Evolutionary conservation across 2,797 vertebrate species (phyloP).

Genomic region (Cichlasoma orientale): DNA sequence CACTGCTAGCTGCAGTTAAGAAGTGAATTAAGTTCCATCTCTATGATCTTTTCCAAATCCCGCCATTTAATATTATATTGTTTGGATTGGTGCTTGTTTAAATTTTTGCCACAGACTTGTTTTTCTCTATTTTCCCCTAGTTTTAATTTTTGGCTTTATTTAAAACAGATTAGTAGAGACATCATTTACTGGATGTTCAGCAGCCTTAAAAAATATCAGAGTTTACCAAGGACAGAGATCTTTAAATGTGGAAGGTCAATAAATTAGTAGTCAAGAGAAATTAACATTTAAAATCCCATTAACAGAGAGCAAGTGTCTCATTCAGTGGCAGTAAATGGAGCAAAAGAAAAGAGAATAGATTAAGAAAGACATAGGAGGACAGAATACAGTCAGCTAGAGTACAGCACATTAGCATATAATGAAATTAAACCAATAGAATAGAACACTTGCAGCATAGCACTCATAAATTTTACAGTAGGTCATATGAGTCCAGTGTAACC

Average conservation of each 20-base stretch:
- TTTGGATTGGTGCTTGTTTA: constrained; percentile 10
- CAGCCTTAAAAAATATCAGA: constrained; percentile 25
- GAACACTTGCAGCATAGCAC: not conserved
- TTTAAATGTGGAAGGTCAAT: constrained; percentile 31
- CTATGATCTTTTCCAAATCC: constrained; percentile 42
- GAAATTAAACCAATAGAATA: not conserved
- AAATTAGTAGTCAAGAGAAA: constrained; percentile 41
- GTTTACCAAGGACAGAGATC: constrained; percentile 22
- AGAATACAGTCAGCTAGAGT: not conserved
- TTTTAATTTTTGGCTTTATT: not conserved
- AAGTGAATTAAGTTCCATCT: constrained; percentile 41
- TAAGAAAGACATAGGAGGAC: not conserved
- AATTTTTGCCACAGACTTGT: not conserved
- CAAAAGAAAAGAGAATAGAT: not conserved
- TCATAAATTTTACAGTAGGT: not conserved
- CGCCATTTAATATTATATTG: constrained; percentile 8
- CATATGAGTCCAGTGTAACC: not conserved
- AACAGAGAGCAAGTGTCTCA: constrained; percentile 20
- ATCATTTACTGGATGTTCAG: constrained; percentile 23
- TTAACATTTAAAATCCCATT: constrained; percentile 54
- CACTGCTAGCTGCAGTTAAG: constrained; percentile 12
- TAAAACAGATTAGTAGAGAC: constrained; percentile 36
- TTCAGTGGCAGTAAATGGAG: constrained; percentile 19
- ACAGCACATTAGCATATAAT: not conserved
- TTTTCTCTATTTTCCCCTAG: constrained; percentile 18